These are phyloP conservation scores for Heliothis peltigera DNA, from an alignment of 2,888 invertebrate species.

Conservation along the genomic window DNA sequence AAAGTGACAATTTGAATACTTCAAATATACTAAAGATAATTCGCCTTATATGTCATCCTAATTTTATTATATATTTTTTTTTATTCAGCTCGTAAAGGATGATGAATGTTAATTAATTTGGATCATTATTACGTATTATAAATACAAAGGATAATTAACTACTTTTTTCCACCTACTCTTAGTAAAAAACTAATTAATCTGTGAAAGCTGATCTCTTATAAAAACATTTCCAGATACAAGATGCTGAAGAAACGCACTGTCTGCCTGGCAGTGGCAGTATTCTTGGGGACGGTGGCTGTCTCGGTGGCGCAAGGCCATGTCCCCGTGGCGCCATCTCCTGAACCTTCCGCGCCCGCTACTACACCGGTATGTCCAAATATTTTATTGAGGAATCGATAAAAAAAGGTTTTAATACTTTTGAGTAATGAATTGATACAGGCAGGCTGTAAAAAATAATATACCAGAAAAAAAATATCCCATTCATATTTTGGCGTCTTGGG, in stretches of 20 bases:
- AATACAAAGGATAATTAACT: too few species aligned
- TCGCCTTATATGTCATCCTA: too few species aligned
- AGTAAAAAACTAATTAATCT: not conserved
- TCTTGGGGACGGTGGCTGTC: slow-evolving; percentile 72
- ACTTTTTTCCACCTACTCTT: too few species aligned
- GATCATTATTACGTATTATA: too few species aligned
- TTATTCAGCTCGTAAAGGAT: too few species aligned
- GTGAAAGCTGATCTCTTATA: too few species aligned
- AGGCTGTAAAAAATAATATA: not conserved
- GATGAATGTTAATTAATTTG: too few species aligned
- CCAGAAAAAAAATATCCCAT: too few species aligned
- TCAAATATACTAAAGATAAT: too few species aligned
- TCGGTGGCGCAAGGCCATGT: slow-evolving; percentile 72
- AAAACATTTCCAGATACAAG: slow-evolving; percentile 67
- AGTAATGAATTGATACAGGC: not conserved
- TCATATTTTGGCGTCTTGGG: too few species aligned
- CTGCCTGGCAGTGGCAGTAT: slow-evolving; percentile 72
- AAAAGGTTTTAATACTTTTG: not conserved
- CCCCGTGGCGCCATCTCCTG: slow-evolving; percentile 65
- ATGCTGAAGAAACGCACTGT: slow-evolving; percentile 78
- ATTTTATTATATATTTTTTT: too few species aligned
- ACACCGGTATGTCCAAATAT: slow-evolving; percentile 71
- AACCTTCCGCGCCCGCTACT: slow-evolving; percentile 56
- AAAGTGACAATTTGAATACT: too few species aligned
- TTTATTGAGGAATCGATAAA: not conserved